Evolutionary conservation across 2,113 vertebrate species (phyloP).

Genomic region (Corythornis vintsioides): DNA sequence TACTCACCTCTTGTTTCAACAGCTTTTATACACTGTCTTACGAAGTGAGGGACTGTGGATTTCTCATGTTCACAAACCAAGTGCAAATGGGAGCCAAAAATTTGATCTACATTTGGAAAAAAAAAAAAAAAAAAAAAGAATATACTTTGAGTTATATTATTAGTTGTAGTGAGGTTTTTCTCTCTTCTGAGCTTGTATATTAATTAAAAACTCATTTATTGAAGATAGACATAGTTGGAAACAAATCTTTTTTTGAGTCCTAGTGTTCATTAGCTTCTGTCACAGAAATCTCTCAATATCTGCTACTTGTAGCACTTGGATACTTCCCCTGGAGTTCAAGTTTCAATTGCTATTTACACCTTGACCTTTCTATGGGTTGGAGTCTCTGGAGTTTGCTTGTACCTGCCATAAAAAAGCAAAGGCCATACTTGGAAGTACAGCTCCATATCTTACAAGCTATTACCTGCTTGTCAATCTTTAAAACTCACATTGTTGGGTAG

Average conservation of each 20-base stretch:
- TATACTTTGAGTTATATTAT: neutral
- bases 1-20: conserved; percentile 90
- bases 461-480: neutral
- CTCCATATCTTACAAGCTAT: neutral
- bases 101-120: conserved; percentile 82
- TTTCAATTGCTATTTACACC: neutral
- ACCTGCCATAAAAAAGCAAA: neutral
- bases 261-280: neutral
- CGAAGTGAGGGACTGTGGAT: conserved; percentile 86
- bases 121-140: conserved; percentile 41
- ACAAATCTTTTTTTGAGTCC: neutral
- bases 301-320: neutral
- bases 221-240: neutral
- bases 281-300: neutral
- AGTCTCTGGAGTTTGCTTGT: neutral
- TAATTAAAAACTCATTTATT: neutral
- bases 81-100: conserved; percentile 90
- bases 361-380: neutral
- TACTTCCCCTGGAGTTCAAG: neutral
- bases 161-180: neutral
- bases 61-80: conserved; percentile 88
- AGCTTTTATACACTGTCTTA: conserved; percentile 85
- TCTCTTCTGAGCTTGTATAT: neutral
- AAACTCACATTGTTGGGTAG: neutral
- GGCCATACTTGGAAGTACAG: neutral